Evolutionary conservation across 2,113 vertebrate genomes (phyloP).

Genomic region (Sula dactylatra): DNA sequence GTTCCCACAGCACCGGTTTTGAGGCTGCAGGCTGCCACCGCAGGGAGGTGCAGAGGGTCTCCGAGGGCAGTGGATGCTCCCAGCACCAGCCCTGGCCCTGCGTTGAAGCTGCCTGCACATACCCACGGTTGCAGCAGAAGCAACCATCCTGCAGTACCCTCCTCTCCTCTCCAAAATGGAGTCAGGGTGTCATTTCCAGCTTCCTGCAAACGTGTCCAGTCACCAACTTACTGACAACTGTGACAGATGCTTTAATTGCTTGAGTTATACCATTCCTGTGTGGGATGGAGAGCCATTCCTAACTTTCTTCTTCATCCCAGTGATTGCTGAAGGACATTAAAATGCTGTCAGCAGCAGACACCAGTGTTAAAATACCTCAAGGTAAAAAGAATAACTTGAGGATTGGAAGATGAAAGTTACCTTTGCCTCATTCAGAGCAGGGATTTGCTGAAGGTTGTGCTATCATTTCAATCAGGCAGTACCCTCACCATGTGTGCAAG

Average conservation of each 20-base stretch:
- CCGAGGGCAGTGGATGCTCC: neutral
- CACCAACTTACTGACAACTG: neutral
- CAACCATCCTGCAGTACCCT: neutral
- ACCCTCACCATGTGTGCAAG: no score
- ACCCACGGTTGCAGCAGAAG: neutral
- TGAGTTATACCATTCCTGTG: neutral
- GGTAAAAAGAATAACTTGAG: neutral
- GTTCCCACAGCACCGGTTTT: neutral
- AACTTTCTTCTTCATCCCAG: neutral
- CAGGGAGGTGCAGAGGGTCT: neutral
- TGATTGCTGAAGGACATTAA: neutral
- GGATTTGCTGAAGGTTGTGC: neutral
- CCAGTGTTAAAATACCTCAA: neutral
- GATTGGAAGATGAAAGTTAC: neutral
- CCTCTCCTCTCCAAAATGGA: neutral
- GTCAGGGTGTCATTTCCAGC: neutral
- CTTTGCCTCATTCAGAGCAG: neutral
- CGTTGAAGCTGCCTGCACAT: accelerated
- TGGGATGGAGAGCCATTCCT: neutral
- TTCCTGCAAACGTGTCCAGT: neutral
- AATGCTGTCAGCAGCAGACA: neutral
- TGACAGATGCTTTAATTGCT: neutral
- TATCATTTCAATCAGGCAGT: neutral
- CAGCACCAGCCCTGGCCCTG: neutral
- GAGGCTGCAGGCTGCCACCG: neutral